Evolutionary conservation across 2,113 vertebrate genomes (phyloP), one percentile per base, ranked within the genome.

Genomic region (Lamprotornis superbus): DNA sequence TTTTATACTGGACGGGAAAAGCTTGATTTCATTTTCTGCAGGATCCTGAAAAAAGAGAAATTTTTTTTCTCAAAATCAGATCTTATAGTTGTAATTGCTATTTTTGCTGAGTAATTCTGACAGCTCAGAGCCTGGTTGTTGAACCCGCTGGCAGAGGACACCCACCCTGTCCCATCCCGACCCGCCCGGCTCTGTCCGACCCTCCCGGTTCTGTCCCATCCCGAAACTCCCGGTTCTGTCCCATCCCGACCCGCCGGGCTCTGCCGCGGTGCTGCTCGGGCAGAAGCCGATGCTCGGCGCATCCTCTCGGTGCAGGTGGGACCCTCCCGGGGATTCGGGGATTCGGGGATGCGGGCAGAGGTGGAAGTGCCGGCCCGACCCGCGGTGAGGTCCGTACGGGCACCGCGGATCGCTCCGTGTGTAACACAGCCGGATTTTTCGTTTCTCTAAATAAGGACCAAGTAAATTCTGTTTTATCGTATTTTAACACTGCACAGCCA

Each of bases 381-480:
- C 22, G 15, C 15, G 5, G 31, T 18, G 10, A 7, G 27, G 30
- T 46, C 73, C 44, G 1, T 6, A 3, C 37, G 5, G 37, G 5
- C 52, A 14, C 23, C 15, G 33, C 44, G 3, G 52, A 17, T 67
- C 39, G 21, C 33, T 39, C 46, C 28, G 7, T 15, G 33, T 4
- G 39, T 9, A 18, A 9, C 46, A 3, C 28, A 52, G 5, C 23
- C 0, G 20, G 44, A n/a, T 25, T 53, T 52, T 67, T 14, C 60
- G 23, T 75, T 82, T 39, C 69, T 46, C 33, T 52, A 15, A 39
- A 46, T 12, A 30, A 52, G n/a, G 23, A 25, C 11, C 23, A 2
- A 5, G 1, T 17, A 8, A 46, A 15, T 53, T 46, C 39, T 28
- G 30, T 0, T 46, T 15, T 15, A 3, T 11, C 1, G 11, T 5